These are phyloP conservation scores for Zaprionus tsacasi DNA, from an alignment of 1,140 invertebrate genomes.

Conservation along the genomic window DNA sequence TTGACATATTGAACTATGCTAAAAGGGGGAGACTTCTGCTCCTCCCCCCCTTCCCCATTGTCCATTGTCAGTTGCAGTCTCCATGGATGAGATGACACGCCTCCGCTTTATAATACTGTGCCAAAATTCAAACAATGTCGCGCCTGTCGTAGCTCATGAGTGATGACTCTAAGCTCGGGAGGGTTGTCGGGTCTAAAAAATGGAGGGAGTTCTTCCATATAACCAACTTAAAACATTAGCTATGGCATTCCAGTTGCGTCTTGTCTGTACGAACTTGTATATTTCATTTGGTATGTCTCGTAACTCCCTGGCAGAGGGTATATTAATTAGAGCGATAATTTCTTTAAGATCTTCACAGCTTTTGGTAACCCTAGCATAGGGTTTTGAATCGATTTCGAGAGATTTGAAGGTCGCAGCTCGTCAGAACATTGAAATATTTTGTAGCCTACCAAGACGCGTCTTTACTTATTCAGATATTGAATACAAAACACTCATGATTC, in stretches of 20 bases:
- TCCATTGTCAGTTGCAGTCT: constrained; percentile 2
- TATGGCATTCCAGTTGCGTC: not conserved
- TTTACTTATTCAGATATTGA: too few relatives aligned
- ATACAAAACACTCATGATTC: too few relatives aligned
- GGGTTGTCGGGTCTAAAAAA: not conserved
- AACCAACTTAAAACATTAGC: not conserved
- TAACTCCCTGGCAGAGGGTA: not conserved
- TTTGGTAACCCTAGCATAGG: too few relatives aligned
- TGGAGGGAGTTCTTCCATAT: not conserved
- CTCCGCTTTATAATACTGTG: constrained; percentile 51
- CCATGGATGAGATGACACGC: not conserved
- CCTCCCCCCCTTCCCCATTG: not conserved
- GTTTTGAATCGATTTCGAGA: too few relatives aligned
- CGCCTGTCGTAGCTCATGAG: constrained; percentile 41
- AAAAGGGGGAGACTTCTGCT: constrained; percentile 18
- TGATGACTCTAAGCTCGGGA: constrained; percentile 30
- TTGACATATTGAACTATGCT: constrained; percentile 45
- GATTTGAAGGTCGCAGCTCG: too few relatives aligned
- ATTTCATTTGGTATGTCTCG: not conserved
- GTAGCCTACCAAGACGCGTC: too few relatives aligned
- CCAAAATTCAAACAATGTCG: constrained; percentile 74
- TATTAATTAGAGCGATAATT: not conserved
- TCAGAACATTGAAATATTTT: too few relatives aligned
- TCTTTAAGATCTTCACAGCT: not conserved
- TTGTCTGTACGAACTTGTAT: not conserved